These are phyloP conservation scores for Hemicentrotus pulcherrimus DNA, from an alignment of 35 echinoderm and acorn worm genomes.

Conservation along the genomic window DNA sequence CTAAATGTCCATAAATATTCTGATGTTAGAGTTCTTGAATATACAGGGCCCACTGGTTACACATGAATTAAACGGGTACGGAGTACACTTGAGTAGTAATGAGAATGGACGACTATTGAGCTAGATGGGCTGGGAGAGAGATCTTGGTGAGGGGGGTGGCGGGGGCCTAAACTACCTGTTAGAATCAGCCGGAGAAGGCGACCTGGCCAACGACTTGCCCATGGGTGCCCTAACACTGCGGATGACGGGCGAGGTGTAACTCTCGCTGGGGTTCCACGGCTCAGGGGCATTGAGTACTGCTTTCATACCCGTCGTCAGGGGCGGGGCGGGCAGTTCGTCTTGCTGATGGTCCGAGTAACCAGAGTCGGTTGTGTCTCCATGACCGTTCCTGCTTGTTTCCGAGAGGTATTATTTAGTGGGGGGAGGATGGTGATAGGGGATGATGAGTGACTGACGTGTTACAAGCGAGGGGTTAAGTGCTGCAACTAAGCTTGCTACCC, in stretches of 20 bases:
- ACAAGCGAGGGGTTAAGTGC: neutral
- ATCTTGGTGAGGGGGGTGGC: neutral
- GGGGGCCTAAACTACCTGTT: slow-evolving; percentile 37
- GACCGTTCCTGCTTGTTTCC: neutral
- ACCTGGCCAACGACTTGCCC: neutral
- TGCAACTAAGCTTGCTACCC: neutral
- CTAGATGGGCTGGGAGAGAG: neutral
- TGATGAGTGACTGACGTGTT: neutral
- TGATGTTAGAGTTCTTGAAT: neutral
- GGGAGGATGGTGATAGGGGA: neutral
- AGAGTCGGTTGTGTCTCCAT: neutral
- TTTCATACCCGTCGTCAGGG: neutral
- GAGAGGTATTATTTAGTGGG: neutral
- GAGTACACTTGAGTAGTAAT: neutral
- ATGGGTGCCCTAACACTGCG: neutral
- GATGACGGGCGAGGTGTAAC: neutral
- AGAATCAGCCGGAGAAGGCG: neutral
- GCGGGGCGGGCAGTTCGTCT: neutral
- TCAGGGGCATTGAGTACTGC: neutral
- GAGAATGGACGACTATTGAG: no score
- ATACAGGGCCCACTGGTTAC: neutral
- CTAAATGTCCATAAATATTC: neutral
- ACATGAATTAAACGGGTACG: neutral
- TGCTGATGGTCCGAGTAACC: neutral
- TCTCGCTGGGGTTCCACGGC: slow-evolving; percentile 18